Evolutionary conservation across 2,797 vertebrate genomes (phyloP).

Genomic region (Anabas testudineus): DNA sequence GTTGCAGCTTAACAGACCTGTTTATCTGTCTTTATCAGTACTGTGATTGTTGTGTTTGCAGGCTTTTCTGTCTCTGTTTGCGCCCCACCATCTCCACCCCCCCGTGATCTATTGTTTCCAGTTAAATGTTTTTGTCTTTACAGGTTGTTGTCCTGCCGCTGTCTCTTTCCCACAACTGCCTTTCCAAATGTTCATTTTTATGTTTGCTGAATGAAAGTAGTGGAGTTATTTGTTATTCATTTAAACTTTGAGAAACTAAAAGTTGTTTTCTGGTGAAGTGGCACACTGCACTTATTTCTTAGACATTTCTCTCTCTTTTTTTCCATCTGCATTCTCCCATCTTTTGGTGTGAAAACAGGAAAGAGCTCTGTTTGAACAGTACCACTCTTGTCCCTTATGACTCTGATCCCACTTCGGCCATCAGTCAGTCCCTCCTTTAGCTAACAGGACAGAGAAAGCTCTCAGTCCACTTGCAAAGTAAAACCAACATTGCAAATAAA

Average conservation of each 20-base stretch:
- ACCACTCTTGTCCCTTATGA: slow-evolving; percentile 76
- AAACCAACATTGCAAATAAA: slow-evolving; percentile 19
- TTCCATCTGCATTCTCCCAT: slow-evolving; percentile 46
- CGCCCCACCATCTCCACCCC: slow-evolving; percentile 13
- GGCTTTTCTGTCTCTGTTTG: slow-evolving; percentile 35
- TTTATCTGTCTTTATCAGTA: slow-evolving; percentile 48
- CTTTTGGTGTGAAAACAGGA: slow-evolving; percentile 75
- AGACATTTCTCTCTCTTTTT: slow-evolving; percentile 24
- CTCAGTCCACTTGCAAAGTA: slow-evolving; percentile 14
- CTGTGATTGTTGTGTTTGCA: slow-evolving; percentile 30
- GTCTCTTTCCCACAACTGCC: slow-evolving; percentile 9
- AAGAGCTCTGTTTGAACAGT: slow-evolving; percentile 74
- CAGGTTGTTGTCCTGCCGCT: slow-evolving; percentile 14
- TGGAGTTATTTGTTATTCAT: neutral
- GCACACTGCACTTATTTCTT: slow-evolving; percentile 11
- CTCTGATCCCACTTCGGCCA: slow-evolving; percentile 56
- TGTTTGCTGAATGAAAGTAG: neutral
- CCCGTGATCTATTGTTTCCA: slow-evolving; percentile 33
- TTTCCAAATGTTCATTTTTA: neutral
- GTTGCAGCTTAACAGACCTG: slow-evolving; percentile 54
- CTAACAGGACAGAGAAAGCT: slow-evolving; percentile 49
- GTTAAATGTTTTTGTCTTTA: slow-evolving; percentile 24
- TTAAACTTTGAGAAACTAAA: neutral
- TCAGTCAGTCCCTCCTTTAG: slow-evolving; percentile 63
- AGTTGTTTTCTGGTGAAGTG: slow-evolving; percentile 16